Evolutionary conservation across 2,888 invertebrate genomes (phyloP).

Genomic region (Dynastes tityus): DNA sequence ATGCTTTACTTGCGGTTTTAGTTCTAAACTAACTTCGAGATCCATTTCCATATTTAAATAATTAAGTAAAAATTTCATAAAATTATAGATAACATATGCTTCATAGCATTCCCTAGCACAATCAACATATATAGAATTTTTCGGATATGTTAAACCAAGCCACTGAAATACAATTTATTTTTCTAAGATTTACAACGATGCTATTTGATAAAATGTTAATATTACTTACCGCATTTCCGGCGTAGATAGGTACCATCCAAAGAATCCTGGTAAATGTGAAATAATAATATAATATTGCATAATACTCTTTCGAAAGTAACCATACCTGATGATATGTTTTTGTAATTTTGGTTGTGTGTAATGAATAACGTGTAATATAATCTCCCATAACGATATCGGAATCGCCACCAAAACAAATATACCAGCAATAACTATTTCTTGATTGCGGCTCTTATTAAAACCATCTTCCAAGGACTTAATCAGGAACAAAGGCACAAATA

Average conservation of each 20-base stretch:
- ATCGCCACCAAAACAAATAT: constrained; percentile 93
- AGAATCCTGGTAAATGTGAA: constrained; percentile 79
- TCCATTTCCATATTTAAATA: constrained; percentile 92
- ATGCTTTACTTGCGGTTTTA: constrained; percentile 89
- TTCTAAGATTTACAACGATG: not conserved
- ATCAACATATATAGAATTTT: constrained; percentile 93
- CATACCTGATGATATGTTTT: constrained; percentile 92
- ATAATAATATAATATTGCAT: not conserved
- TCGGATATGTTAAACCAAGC: constrained; percentile 90
- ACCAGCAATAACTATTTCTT: constrained; percentile 88
- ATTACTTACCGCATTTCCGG: constrained; percentile 88
- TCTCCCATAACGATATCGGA: constrained; percentile 95
- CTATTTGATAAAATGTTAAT: constrained; percentile 30
- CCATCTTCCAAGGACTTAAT: constrained; percentile 86
- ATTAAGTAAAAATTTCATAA: constrained; percentile 94
- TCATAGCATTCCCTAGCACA: constrained; percentile 96
- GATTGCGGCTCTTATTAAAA: constrained; percentile 81
- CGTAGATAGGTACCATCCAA: constrained; percentile 99
- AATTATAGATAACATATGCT: constrained; percentile 98
- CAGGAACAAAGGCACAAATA: constrained; percentile 88
- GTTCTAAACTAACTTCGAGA: constrained; percentile 85
- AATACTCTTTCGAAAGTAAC: constrained; percentile 48
- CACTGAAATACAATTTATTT: constrained; percentile 73
- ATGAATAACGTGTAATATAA: constrained; percentile 93
- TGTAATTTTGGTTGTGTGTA: constrained; percentile 94